These are phyloP conservation scores for Archips xylosteana DNA, from an alignment of 2,888 invertebrate species.

Conservation along the genomic window DNA sequence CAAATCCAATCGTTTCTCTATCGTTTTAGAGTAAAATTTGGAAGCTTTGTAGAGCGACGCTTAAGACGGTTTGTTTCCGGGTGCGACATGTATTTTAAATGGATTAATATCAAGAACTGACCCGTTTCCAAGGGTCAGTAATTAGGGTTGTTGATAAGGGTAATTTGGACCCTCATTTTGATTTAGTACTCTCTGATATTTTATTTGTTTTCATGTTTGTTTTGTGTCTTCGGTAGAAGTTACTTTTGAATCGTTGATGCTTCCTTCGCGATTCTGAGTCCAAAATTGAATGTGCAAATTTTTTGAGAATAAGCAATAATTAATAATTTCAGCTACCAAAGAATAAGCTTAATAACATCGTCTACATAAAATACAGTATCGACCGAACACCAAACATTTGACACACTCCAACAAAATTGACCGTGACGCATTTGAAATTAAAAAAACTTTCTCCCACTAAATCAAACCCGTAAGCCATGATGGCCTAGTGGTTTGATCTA, in stretches of 20 bases:
- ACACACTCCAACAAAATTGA: no score
- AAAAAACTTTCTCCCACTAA: no score
- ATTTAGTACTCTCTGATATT: slow-evolving; percentile 25
- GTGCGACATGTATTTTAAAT: slow-evolving; percentile 55
- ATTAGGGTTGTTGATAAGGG: slow-evolving; percentile 55
- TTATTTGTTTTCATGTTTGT: slow-evolving; percentile 27
- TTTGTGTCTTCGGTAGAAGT: background rate
- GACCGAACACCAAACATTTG: background rate
- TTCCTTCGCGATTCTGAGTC: no score
- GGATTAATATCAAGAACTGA: slow-evolving; percentile 68
- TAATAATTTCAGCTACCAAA: no score
- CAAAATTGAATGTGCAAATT: no score
- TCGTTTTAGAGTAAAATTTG: background rate
- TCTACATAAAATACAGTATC: background rate
- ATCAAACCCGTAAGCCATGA: no score
- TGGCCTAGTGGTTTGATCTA: no score
- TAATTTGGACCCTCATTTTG: slow-evolving; percentile 37
- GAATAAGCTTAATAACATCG: no score
- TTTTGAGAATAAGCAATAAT: no score
- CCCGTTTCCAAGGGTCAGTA: slow-evolving; percentile 58
- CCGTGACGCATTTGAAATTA: no score
- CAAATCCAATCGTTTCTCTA: background rate
- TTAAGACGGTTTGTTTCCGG: background rate
- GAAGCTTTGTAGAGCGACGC: background rate
- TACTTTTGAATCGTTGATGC: background rate